Base-by-base conservation (phyloP, 1,140 invertebrate genomes). In the Drosophila subpulchrella region DNA sequence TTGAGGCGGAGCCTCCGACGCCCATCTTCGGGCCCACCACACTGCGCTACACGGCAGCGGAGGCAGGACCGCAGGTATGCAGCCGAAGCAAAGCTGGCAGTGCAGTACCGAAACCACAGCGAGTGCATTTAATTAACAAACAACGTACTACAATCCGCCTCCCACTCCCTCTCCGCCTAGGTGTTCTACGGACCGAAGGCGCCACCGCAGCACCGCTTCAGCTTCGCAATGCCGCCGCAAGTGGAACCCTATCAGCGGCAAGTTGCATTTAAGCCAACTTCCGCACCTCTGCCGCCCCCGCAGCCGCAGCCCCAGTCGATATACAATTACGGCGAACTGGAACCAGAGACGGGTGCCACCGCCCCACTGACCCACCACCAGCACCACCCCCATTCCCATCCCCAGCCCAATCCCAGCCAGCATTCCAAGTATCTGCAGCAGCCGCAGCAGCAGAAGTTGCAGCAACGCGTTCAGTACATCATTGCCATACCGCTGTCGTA, bases 401-500 rank as follows among this genome's bases (percentile, higher is more conserved):
- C 59, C 6, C 48, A 42, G 0, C 70, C 51, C 51, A 61, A 30
- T 58, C 17, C 20, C 61, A 48, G 50, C 59, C 48, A 50, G 48
- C 77, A 63, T 15, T 1, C 67, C 50, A 63, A 38, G 30, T 73
- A 71, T 34, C 58, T 63, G 46, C 71, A 41, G 36, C 68, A 57
- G 44, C 67, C n/a, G 30, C 66, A 56, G 24, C 66, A 17, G 24
- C 67, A 60, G 27, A 81, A 80, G 42, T 44, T 66, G 13, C 73
- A 66, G n/a, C 85, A 90, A 7, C 90, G 83, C 15, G 41, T 90
- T 2, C 90, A 91, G 42, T 91, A 91, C 39, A 90, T 91, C 13
- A 91, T 91, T n/a, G 90, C 90, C 58, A 91, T 91, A 47, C 90
- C 90, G 1, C 54, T 91, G 11, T 86, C 90, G 0, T 90, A 91